Base-by-base conservation (phyloP, 1,140 invertebrate genomes). In the Portunus trituberculatus region DNA sequence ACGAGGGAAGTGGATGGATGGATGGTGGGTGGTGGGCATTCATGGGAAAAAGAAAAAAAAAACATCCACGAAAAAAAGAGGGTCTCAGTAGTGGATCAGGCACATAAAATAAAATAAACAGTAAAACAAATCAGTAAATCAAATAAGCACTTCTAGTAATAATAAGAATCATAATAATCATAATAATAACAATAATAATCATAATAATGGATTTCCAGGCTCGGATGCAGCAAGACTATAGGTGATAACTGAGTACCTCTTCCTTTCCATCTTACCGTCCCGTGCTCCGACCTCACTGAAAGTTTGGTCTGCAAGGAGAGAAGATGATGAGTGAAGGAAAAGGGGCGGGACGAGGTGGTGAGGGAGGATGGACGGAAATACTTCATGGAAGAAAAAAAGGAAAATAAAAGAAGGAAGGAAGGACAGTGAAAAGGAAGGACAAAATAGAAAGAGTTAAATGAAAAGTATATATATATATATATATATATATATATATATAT, bases 241-340 rank as follows among this genome's bases (percentile, higher is more conserved):
- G 29, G 52, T 92, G 67, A 76, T 76, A 76, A 76, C 67, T n/a
- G 67, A 76, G 67, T 76, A 76, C 67, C 67, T 76, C 67, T 76
- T 76, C 91, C 67, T 82, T 82, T 92, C 39, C 20, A 45, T 12
- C 93, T 94, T 94, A 94, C 93, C 93, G 93, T 94, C 88, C 93
- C 93, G 88, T 94, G 93, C 93, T 94, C 93, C 87, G 93, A 94
- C 67, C 90, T 90, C 87, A 94, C 93, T 25, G 93, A 94, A 83
- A 94, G 93, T 94, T 94, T 94, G 32, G 52, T 94, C 93, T 94
- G 93, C 59, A 94, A 94, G 31, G 45, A 46, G 86, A 32, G 86
- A 87, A 46, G 86, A 46, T 20, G 86, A 32, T 46, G 45, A 46
- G 12, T 87, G 14, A 25, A 76, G 67, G 67, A n/a, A 39, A n/a